A percentile compares a stretch with the other conserved stretches of the same genome.
These are phyloP conservation scores for Taphrorychus bicolor DNA, from an alignment of 2,888 invertebrate genomes.

Conservation along the genomic window DNA sequence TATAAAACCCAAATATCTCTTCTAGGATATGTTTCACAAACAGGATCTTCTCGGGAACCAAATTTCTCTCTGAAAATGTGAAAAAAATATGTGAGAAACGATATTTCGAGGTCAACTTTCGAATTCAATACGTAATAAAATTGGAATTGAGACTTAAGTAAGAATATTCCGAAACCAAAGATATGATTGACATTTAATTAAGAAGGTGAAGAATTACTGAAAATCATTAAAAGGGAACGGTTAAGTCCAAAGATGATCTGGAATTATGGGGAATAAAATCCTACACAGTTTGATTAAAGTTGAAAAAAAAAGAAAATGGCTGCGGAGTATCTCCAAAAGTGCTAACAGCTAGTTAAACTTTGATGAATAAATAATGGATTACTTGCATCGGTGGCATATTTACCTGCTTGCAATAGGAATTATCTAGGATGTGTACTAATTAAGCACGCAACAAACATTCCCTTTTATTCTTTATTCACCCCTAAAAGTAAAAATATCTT, in stretches of 20 bases:
- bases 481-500: slow-evolving; percentile 18
- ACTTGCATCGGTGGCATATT: slow-evolving; percentile 32
- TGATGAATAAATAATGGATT: slow-evolving; percentile 18
- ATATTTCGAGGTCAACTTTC: slow-evolving; percentile 2
- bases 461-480: slow-evolving; percentile 27
- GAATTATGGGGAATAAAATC: slow-evolving; percentile 35
- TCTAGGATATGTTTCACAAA: slow-evolving; percentile 58
- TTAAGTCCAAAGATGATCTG: slow-evolving; percentile 28
- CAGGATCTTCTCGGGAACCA: slow-evolving; percentile 45
- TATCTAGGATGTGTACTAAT: slow-evolving; percentile 42
- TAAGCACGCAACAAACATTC: slow-evolving; percentile 44
- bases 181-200: background rate
- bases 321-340: slow-evolving; percentile 28
- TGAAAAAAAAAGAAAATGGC: slow-evolving; percentile 44
- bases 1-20: slow-evolving; percentile 58
- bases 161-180: background rate
- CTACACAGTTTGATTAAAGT: slow-evolving; percentile 20
- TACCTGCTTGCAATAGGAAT: slow-evolving; percentile 46
- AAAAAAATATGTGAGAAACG: slow-evolving; percentile 17
- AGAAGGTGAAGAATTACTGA: background rate
- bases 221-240: background rate
- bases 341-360: background rate
- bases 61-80: slow-evolving; percentile 41
- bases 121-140: too few relatives aligned
- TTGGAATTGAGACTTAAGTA: background rate